Percentiles rank a stretch among this genome's conserved stretches.
These are phyloP conservation scores for Ichneumon xanthorius DNA, from an alignment of 2,888 invertebrate genomes.

Conservation along the genomic window DNA sequence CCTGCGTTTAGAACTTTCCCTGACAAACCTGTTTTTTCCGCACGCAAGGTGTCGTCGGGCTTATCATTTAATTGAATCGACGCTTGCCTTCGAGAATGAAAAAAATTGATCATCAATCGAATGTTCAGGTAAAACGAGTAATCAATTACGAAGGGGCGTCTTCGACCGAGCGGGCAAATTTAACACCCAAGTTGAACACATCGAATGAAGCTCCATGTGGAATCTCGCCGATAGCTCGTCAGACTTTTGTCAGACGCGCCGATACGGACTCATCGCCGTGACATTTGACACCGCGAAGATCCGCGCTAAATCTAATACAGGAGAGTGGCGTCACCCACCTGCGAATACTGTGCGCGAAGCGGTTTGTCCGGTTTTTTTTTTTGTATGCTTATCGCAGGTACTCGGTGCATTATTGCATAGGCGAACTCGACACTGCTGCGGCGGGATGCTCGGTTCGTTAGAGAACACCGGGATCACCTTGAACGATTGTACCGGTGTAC, in stretches of 20 bases:
- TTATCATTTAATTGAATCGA: slow-evolving; percentile 40
- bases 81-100: slow-evolving; percentile 10
- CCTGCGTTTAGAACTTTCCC: slow-evolving; percentile 7
- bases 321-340: slow-evolving; percentile 68
- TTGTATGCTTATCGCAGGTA: slow-evolving; percentile 43
- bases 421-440: slow-evolving; percentile 48
- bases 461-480: slow-evolving; percentile 60
- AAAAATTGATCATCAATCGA: slow-evolving; percentile 32
- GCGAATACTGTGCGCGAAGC: slow-evolving; percentile 65
- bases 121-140: slow-evolving; percentile 26
- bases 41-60: no score
- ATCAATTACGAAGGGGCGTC: not conserved
- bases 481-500: slow-evolving; percentile 34
- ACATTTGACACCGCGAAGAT: slow-evolving; percentile 70
- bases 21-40: slow-evolving; percentile 12
- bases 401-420: slow-evolving; percentile 21
- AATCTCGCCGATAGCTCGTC: slow-evolving; percentile 26
- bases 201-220: not conserved
- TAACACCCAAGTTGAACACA: not conserved
- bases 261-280: slow-evolving; percentile 58
- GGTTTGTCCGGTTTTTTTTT: slow-evolving; percentile 68
- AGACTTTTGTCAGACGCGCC: slow-evolving; percentile 40
- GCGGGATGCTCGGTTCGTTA: slow-evolving; percentile 43
- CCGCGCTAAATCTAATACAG: slow-evolving; percentile 53
- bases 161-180: not conserved